These are phyloP conservation scores for Thunnus thynnus DNA, from an alignment of 2,113 vertebrate species.

Conservation along the genomic window DNA sequence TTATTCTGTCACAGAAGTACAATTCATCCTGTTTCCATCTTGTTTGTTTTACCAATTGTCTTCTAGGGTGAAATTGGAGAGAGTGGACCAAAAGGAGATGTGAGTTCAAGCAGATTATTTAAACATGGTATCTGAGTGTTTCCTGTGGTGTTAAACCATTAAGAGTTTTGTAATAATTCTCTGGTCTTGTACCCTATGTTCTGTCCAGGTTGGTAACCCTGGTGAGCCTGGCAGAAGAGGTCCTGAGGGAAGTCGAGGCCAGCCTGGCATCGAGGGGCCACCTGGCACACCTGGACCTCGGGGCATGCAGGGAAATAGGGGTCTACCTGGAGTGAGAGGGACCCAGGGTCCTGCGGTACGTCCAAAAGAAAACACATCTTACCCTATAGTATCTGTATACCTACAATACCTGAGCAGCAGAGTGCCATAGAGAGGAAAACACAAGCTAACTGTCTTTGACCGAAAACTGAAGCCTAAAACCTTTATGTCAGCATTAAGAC, in stretches of 20 bases:
- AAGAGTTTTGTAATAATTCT: conserved; percentile 9
- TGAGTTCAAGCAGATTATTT: conserved; percentile 82
- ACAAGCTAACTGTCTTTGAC: too few relatives aligned
- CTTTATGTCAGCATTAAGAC: too few relatives aligned
- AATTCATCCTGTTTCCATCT: conserved; percentile 8
- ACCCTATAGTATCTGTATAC: too few relatives aligned
- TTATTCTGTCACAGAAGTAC: not conserved
- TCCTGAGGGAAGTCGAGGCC: conserved; percentile 92
- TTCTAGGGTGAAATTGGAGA: conserved; percentile 92
- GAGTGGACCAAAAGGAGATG: conserved; percentile 93
- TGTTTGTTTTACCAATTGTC: conserved; percentile 33
- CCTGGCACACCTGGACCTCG: conserved; percentile 90
- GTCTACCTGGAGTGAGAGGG: conserved; percentile 90
- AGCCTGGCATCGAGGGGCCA: conserved; percentile 93
- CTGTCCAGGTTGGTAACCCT: conserved; percentile 87
- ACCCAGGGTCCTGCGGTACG: conserved; percentile 93
- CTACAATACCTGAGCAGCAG: too few relatives aligned
- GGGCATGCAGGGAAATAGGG: conserved; percentile 95
- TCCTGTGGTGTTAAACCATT: not conserved
- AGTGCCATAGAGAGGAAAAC: too few relatives aligned
- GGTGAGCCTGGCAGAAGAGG: conserved; percentile 92
- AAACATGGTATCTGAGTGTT: not conserved
- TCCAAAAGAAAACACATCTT: conserved; percentile 37
- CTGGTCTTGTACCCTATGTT: not conserved
- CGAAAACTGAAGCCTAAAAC: too few relatives aligned